phyloP scores from a whole-genome alignment of 1,140 invertebrate genomes.

The Calycopis cecrops region DNA sequence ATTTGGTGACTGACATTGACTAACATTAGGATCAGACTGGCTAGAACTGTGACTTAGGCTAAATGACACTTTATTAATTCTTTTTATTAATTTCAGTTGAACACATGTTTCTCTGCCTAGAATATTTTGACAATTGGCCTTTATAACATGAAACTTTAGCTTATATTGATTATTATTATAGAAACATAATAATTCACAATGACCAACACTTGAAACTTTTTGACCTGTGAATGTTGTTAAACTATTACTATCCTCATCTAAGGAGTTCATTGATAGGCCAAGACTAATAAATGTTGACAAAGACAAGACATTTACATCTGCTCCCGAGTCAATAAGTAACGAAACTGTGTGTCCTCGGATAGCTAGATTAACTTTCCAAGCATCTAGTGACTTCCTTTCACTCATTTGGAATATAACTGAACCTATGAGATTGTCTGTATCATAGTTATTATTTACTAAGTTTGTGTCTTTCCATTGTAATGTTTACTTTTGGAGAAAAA shows the following conservation, averaged over 20 bases:
- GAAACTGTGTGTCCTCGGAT: background rate
- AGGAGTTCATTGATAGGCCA: background rate
- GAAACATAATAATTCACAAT: background rate
- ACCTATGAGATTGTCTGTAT: background rate
- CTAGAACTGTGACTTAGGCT: background rate
- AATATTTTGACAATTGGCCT: background rate
- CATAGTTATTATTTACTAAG: background rate
- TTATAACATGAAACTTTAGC: background rate
- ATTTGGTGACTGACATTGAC: too few relatives aligned
- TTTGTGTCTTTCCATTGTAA: constrained; percentile 8
- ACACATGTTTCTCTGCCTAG: background rate
- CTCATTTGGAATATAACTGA: background rate
- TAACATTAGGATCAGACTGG: too few relatives aligned
- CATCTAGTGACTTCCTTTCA: background rate
- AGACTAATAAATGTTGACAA: background rate
- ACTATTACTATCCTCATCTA: background rate
- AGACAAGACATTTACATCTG: background rate
- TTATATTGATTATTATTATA: background rate
- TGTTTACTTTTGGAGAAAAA: constrained; percentile 4
- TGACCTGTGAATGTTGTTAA: background rate
- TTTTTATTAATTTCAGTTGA: background rate
- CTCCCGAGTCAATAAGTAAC: background rate
- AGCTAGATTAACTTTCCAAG: background rate
- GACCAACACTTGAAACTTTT: background rate
- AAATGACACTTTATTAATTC: background rate